Percentiles rank a stretch among this genome's conserved stretches.
These are phyloP conservation scores for Syngnathus floridae DNA, from an alignment of 2,113 vertebrate species.

Conservation along the genomic window DNA sequence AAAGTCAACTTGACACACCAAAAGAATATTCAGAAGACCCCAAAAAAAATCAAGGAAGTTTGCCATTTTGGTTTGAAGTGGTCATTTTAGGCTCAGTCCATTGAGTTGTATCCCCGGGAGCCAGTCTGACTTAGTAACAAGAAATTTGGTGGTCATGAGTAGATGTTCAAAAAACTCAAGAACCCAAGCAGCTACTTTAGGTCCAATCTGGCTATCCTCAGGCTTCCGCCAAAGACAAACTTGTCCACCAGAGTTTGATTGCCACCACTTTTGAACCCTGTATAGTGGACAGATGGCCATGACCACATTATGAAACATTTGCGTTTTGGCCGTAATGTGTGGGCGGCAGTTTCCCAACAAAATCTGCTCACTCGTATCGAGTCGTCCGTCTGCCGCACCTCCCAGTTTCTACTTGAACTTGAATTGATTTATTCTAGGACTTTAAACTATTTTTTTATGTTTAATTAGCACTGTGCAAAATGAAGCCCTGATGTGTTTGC, in stretches of 20 bases:
- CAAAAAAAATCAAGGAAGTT: not conserved
- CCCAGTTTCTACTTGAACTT: not conserved
- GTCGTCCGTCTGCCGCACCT: not conserved
- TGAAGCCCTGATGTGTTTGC: not conserved
- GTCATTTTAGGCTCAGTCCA: not conserved
- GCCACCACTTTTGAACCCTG: not conserved
- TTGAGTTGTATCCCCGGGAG: not conserved
- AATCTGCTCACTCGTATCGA: not conserved
- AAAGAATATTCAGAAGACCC: not conserved
- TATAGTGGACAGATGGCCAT: not conserved
- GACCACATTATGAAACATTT: not conserved
- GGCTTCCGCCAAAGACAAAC: not conserved
- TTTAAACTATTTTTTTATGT: not conserved
- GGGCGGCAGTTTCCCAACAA: not conserved
- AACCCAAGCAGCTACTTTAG: not conserved
- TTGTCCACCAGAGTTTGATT: not conserved
- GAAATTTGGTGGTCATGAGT: not conserved
- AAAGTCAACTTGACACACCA: conserved; percentile 8
- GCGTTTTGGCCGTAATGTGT: not conserved
- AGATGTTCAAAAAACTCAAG: not conserved
- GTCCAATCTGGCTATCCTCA: not conserved
- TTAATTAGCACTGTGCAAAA: not conserved
- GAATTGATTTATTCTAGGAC: not conserved
- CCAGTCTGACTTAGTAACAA: not conserved
- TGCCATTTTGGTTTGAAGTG: not conserved